phyloP scores from a whole-genome alignment of 2,797 vertebrate genomes.

The Tolypeutes matacus region DNA sequence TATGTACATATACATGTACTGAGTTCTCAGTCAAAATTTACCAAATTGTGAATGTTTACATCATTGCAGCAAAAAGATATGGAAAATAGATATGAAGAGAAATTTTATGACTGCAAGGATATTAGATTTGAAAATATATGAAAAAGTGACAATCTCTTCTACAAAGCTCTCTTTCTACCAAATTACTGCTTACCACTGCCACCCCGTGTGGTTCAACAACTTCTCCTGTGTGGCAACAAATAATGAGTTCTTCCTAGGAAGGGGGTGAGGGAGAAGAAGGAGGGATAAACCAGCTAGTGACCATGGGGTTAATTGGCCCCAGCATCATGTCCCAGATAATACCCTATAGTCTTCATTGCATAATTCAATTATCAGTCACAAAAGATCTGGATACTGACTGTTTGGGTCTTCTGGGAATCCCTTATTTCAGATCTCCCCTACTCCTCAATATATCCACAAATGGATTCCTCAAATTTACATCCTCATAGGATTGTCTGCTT shows the following conservation, averaged over 20 bases:
- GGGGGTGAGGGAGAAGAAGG: too few species aligned
- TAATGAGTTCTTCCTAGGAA: background rate
- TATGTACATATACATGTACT: background rate
- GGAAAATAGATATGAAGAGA: background rate
- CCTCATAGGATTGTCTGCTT: background rate
- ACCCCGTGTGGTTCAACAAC: background rate
- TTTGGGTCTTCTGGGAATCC: background rate
- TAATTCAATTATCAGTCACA: background rate
- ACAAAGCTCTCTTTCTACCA: background rate
- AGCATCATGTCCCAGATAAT: background rate
- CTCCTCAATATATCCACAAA: background rate
- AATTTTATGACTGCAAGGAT: background rate
- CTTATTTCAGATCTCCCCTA: background rate
- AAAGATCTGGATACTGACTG: rapidly evolving
- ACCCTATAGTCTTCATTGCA: background rate
- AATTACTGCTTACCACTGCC: background rate
- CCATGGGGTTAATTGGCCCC: background rate
- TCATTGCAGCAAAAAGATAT: background rate
- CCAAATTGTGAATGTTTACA: rapidly evolving
- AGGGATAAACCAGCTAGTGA: background rate
- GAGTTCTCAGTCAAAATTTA: background rate
- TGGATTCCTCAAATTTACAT: background rate
- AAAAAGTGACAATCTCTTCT: background rate
- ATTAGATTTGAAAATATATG: background rate
- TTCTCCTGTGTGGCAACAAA: background rate